Evolutionary conservation across 2,113 vertebrate genomes (phyloP), one percentile per base, ranked within the genome.

Genomic region (Ochotona curzoniae): DNA sequence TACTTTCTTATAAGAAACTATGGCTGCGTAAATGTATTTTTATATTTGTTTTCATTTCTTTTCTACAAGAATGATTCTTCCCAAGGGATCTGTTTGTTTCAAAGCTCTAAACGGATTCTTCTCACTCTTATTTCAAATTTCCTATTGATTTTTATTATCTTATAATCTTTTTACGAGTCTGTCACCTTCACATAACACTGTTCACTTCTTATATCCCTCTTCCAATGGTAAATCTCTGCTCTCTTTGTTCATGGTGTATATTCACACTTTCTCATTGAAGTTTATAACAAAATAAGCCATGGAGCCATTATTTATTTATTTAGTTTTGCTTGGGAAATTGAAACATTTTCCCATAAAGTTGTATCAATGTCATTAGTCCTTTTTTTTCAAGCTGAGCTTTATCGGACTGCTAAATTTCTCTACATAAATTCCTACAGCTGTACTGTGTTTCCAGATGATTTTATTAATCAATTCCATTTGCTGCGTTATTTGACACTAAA

Each of bases 361-460:
- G 80, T 75, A 61, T 83, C 51, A 61, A 1, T 76, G 69, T 90
- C 13, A 63, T 75, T 60, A 64, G n/a, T 69, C 1, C 6, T 81
- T 70, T 93, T 64, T 71, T 93, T 64, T 71, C 30, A 86, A 60
- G 1, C 74, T 66, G 89, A 7, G 20, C 54, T 94, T 94, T 67
- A 87, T n/a, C 91, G 84, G 9, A 85, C 89, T 88, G 20, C 30
- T 91, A 70, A 93, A 80, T 89, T 95, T 93, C 64, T 83, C 66
- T 28, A 79, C 13, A 75, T 75, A 74, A 83, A 64, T 81, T 83
- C 49, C 82, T 44, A 75, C 14, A 44, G 75, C 26, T 93, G 61
- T 66, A 76, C 30, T 83, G 11, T 71, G 8, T 30, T 92, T 83
- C 30, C 70, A 94, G 11, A 64, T 38, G 18, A 51, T 25, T 87